phyloP scores from a whole-genome alignment of 1,140 invertebrate species.

The Phymastichus coffea region DNA sequence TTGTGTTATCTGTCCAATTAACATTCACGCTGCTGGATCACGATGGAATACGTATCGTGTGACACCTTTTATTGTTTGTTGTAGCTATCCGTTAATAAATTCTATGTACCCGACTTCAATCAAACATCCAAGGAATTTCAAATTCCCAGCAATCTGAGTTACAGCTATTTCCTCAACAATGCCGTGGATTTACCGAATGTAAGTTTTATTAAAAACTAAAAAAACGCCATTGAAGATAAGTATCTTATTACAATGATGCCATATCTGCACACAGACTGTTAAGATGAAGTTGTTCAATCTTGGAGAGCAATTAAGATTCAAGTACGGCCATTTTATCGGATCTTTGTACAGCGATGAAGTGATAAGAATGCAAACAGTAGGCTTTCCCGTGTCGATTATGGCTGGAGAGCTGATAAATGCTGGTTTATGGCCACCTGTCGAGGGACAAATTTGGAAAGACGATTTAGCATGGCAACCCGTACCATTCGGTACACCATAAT shows the following conservation, averaged over 20 bases:
- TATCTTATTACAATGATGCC: neutral
- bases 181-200: slow-evolving; percentile 39
- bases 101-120: slow-evolving; percentile 35
- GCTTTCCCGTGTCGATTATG: slow-evolving; percentile 59
- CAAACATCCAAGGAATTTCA: slow-evolving; percentile 10
- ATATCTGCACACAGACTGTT: slow-evolving; percentile 28
- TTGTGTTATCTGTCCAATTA: too few species aligned
- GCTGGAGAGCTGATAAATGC: slow-evolving; percentile 60
- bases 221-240: neutral
- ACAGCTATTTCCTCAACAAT: slow-evolving; percentile 35
- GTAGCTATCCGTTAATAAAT: slow-evolving; percentile 38
- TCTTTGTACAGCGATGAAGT: slow-evolving; percentile 42
- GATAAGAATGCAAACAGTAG: slow-evolving; percentile 54
- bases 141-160: slow-evolving; percentile 34
- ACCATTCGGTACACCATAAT: slow-evolving; percentile 51
- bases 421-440: slow-evolving; percentile 55
- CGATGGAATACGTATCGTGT: too few species aligned
- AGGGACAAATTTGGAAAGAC: slow-evolving; percentile 48
- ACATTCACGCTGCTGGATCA: too few species aligned
- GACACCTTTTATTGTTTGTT: too few species aligned
- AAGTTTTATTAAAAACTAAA: slow-evolving; percentile 20
- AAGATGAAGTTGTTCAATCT: slow-evolving; percentile 42
- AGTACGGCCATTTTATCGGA: slow-evolving; percentile 41
- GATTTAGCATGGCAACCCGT: slow-evolving; percentile 62
- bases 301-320: slow-evolving; percentile 39